These are phyloP conservation scores for Dendrolimus pini DNA, from an alignment of 2,888 invertebrate species.

Conservation along the genomic window DNA sequence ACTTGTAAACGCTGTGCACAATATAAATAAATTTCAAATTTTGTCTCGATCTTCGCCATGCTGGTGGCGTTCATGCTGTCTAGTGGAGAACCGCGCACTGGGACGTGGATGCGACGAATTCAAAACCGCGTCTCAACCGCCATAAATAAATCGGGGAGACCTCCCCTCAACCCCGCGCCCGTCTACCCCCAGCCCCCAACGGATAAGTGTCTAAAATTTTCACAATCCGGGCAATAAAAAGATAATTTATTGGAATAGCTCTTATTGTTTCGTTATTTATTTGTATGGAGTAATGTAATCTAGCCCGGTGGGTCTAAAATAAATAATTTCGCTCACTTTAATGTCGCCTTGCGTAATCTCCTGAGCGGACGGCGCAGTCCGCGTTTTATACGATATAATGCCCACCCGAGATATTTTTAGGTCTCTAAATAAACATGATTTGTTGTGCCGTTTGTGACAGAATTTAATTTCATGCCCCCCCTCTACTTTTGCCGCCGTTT, in stretches of 20 bases:
- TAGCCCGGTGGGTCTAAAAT: constrained; percentile 72
- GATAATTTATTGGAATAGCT: constrained; percentile 77
- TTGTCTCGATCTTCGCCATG: too few relatives aligned
- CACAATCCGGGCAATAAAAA: constrained; percentile 77
- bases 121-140: constrained; percentile 55
- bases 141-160: constrained; percentile 68
- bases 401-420: constrained; percentile 75
- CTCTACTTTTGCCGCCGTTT: constrained; percentile 1
- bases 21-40: too few relatives aligned
- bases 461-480: constrained; percentile 65
- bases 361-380: constrained; percentile 55
- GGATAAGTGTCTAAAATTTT: constrained; percentile 77
- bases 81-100: neutral
- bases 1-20: too few relatives aligned
- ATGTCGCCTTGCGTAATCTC: constrained; percentile 76
- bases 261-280: constrained; percentile 77
- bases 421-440: constrained; percentile 77
- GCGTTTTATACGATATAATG: constrained; percentile 64
- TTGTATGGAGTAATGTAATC: constrained; percentile 77
- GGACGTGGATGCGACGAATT: neutral
- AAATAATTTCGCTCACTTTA: constrained; percentile 72
- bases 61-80: neutral
- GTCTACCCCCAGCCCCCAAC: constrained; percentile 37
- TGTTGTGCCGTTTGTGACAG: constrained; percentile 70
- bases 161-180: constrained; percentile 27